phyloP scores from a whole-genome alignment of 2,113 vertebrate species.

The Peucedramus taeniatus region DNA sequence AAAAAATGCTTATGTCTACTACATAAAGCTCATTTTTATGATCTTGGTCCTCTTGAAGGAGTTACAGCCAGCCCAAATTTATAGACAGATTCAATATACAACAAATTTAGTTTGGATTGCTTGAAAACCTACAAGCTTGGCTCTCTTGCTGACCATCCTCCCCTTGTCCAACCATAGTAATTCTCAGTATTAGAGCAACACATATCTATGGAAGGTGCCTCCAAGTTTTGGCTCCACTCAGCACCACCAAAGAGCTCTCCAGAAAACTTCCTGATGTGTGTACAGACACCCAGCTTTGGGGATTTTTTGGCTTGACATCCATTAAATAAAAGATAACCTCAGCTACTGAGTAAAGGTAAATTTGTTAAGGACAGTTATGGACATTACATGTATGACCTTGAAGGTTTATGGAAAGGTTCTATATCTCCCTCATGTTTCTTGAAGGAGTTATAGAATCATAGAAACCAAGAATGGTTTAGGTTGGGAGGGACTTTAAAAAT shows the following conservation, averaged over 20 bases:
- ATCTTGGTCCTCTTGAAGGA: neutral
- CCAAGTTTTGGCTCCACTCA: neutral
- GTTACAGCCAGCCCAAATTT: neutral
- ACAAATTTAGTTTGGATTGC: neutral
- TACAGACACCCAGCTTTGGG: fast-evolving
- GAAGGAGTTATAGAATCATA: neutral
- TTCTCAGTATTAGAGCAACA: neutral
- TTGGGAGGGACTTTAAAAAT: neutral
- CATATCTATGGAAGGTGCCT: neutral
- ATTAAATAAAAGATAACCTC: neutral
- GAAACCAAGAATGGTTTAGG: neutral
- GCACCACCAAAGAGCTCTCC: neutral
- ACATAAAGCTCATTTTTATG: neutral
- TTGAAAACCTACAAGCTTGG: neutral
- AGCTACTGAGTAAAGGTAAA: neutral
- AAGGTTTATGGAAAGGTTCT: neutral
- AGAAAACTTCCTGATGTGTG: neutral
- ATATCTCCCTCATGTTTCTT: neutral
- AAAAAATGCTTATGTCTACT: neutral
- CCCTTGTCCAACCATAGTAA: neutral
- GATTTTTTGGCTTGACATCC: neutral
- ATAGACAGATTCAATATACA: neutral
- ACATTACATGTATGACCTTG: neutral
- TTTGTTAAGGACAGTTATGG: neutral
- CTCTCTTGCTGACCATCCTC: neutral